Evolutionary conservation across 2,797 vertebrate genomes (phyloP).

Genomic region (Characodon lateralis): DNA sequence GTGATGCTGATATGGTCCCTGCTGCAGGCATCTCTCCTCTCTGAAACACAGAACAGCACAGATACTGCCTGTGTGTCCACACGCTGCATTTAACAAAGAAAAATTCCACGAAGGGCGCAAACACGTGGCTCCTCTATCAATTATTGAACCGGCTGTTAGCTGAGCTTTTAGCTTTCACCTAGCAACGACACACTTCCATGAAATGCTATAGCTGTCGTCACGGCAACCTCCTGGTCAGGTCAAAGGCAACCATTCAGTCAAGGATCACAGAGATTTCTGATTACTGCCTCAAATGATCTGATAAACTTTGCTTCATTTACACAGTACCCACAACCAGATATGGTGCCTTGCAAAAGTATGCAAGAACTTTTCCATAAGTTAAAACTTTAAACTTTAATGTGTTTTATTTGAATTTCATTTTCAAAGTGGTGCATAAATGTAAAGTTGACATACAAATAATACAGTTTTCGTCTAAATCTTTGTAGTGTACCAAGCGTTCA

Average conservation of each 20-base stretch:
- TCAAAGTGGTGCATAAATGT: too few species aligned
- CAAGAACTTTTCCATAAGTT: too few species aligned
- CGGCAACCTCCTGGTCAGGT: conserved; percentile 64
- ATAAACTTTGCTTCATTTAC: neutral
- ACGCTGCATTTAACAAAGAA: conserved; percentile 56
- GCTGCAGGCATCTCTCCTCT: conserved; percentile 29
- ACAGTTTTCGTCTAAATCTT: too few species aligned
- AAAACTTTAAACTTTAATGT: too few species aligned
- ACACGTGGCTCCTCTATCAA: conserved; percentile 64
- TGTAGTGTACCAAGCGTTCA: too few species aligned
- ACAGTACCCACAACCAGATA: neutral
- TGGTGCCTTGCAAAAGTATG: neutral
- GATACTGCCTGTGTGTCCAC: neutral
- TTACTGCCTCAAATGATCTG: neutral
- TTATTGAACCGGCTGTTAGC: conserved; percentile 74
- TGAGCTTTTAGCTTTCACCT: conserved; percentile 65
- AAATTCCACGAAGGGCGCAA: conserved; percentile 20
- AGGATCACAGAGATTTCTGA: conserved; percentile 35
- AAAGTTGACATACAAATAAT: too few species aligned
- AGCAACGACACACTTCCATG: conserved; percentile 72
- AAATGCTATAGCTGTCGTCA: conserved; percentile 69
- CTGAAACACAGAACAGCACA: conserved; percentile 21
- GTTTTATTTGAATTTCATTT: too few species aligned
- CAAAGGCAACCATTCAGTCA: conserved; percentile 38
- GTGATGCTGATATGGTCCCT: conserved; percentile 43